A percentile compares a stretch with the other conserved stretches of the same genome.
Evolutionary conservation across 2,797 vertebrate genomes (phyloP).

Genomic region (Buphagus erythrorhynchus): DNA sequence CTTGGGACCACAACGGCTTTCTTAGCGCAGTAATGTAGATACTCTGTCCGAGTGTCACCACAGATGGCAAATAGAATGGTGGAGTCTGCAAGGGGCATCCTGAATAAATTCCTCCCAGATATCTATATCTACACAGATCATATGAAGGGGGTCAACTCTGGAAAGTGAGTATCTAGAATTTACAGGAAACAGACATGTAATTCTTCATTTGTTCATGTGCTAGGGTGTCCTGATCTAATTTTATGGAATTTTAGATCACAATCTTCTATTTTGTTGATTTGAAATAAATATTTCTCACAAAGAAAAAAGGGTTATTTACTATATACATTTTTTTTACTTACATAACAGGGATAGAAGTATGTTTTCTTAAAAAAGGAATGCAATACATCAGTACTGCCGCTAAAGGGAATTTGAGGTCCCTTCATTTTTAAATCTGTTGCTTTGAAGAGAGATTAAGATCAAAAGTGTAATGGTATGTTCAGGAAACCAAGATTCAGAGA

Average conservation of each 20-base stretch:
- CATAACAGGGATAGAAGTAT: background rate
- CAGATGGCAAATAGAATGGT: slow-evolving; percentile 97
- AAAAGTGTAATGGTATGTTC: background rate
- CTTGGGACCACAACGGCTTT: background rate
- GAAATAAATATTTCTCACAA: background rate
- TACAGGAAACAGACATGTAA: background rate
- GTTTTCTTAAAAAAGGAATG: background rate
- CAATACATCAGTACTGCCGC: background rate
- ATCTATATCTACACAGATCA: slow-evolving; percentile 98
- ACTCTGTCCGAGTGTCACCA: slow-evolving; percentile 92
- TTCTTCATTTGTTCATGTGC: background rate
- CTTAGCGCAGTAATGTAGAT: slow-evolving; percentile 81
- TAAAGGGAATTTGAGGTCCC: background rate
- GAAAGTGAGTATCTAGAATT: slow-evolving; percentile 85
- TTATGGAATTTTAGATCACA: background rate
- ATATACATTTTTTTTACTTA: background rate
- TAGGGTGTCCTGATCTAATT: background rate
- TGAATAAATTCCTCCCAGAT: slow-evolving; percentile 95
- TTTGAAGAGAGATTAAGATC: background rate
- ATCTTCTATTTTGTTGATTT: background rate
- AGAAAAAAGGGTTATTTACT: background rate
- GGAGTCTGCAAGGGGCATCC: slow-evolving; percentile 88
- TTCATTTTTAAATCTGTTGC: background rate
- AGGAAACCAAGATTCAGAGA: background rate
- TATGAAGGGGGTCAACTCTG: slow-evolving; percentile 92